phyloP scores from a whole-genome alignment of 2,113 vertebrate species.

The Dasyornis broadbenti region DNA sequence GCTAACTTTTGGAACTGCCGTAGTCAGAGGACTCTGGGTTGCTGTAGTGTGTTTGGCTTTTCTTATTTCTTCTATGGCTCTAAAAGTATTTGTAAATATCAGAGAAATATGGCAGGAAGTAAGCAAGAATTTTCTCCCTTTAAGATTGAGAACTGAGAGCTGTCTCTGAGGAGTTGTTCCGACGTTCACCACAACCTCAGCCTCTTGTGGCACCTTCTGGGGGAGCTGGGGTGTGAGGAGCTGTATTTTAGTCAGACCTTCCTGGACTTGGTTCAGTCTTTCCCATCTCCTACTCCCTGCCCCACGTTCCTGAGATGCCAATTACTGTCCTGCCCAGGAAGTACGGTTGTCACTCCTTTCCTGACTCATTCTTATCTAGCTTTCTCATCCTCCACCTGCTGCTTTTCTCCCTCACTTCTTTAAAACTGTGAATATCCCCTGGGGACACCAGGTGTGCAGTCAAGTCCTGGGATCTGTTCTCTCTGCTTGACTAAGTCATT shows the following conservation, averaged over 20 bases:
- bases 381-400: not conserved
- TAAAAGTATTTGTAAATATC: not conserved
- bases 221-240: not conserved
- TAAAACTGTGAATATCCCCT: not conserved
- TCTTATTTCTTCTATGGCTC: not conserved
- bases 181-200: not conserved
- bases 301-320: not conserved
- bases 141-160: not conserved
- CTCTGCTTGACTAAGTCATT: not conserved
- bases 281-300: not conserved
- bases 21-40: not conserved
- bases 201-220: not conserved
- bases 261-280: not conserved
- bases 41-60: not conserved
- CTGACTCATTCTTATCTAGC: not conserved
- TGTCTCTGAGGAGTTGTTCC: not conserved
- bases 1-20: not conserved
- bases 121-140: not conserved
- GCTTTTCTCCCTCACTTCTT: not conserved
- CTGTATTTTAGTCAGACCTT: not conserved
- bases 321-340: conserved; percentile 41
- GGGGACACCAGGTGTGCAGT: not conserved
- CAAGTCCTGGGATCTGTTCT: not conserved
- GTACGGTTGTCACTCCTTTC: not conserved
- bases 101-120: not conserved